Conservation (phyloP, 2,888 invertebrate species). For the Mesochorus sp. region DNA sequence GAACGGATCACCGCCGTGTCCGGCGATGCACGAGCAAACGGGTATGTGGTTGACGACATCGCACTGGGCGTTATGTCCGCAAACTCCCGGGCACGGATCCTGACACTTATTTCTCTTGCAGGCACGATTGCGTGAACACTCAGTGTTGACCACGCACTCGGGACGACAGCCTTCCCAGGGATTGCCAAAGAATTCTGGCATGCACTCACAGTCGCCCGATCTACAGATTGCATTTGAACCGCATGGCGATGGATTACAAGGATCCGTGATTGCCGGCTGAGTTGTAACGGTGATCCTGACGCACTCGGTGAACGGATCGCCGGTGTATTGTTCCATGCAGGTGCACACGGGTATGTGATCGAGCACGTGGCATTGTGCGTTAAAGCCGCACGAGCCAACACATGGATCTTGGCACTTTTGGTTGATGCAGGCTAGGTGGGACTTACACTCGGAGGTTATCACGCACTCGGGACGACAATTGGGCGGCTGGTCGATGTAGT, state of each 20-base stretch:
- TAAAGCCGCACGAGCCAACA: constrained; percentile 91
- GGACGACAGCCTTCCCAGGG: constrained; percentile 90
- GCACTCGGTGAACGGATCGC: constrained; percentile 92
- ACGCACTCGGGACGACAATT: constrained; percentile 91
- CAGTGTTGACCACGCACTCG: constrained; percentile 91
- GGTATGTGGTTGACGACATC: constrained; percentile 89
- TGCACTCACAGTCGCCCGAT: constrained; percentile 87
- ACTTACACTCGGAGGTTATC: constrained; percentile 90
- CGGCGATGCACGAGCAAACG: constrained; percentile 83
- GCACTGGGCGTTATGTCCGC: constrained; percentile 90
- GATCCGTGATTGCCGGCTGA: constrained; percentile 78
- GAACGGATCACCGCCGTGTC: constrained; percentile 82
- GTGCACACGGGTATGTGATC: constrained; percentile 93
- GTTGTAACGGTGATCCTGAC: constrained; percentile 82
- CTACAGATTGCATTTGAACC: constrained; percentile 90
- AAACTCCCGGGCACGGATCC: constrained; percentile 93
- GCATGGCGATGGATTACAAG: constrained; percentile 88
- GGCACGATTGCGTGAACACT: constrained; percentile 89
- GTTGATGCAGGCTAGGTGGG: constrained; percentile 89
- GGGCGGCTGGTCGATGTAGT: constrained; percentile 90
- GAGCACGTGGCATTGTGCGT: constrained; percentile 90
- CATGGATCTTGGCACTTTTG: constrained; percentile 93
- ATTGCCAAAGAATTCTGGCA: constrained; percentile 87
- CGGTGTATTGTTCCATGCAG: constrained; percentile 89
- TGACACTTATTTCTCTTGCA: constrained; percentile 91